A percentile compares a stretch with the other conserved stretches of the same genome.
Evolutionary conservation across 2,797 vertebrate genomes (phyloP).

Genomic region (Stomatorhinus walkeri): DNA sequence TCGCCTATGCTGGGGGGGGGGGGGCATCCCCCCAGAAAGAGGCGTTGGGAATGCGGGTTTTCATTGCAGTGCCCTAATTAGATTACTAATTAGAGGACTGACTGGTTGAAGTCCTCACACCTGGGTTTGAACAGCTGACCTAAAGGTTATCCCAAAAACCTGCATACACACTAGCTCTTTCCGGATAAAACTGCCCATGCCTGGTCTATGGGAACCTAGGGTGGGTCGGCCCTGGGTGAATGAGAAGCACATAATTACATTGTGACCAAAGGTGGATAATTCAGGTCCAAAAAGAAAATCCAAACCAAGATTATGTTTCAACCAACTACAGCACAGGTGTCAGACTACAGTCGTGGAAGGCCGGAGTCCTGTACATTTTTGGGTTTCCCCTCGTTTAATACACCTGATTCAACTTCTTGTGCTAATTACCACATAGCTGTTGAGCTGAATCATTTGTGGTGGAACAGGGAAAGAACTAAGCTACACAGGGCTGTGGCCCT

Average conservation of each 20-base stretch:
- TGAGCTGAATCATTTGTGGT: no score
- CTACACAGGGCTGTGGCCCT: no score
- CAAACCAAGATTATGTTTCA: neutral
- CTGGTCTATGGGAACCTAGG: neutral
- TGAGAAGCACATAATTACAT: neutral
- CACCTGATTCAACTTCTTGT: no score
- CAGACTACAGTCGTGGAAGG: no score
- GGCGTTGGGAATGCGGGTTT: neutral
- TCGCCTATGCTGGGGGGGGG: neutral
- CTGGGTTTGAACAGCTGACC: neutral
- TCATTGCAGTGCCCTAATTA: neutral
- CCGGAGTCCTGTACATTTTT: no score
- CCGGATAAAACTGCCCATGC: neutral
- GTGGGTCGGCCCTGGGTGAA: neutral
- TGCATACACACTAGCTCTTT: neutral
- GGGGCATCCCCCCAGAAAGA: neutral
- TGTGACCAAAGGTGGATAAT: neutral
- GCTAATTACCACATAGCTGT: no score
- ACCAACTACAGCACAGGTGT: neutral
- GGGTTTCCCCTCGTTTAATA: no score
- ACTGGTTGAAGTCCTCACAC: neutral
- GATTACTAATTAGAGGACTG: neutral
- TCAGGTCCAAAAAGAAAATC: neutral
- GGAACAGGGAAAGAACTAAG: no score
- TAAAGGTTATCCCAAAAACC: neutral